A percentile compares a stretch with the other conserved stretches of the same genome.
phyloP scores from a whole-genome alignment of 1,140 invertebrate species.

The Adelges cooleyi region DNA sequence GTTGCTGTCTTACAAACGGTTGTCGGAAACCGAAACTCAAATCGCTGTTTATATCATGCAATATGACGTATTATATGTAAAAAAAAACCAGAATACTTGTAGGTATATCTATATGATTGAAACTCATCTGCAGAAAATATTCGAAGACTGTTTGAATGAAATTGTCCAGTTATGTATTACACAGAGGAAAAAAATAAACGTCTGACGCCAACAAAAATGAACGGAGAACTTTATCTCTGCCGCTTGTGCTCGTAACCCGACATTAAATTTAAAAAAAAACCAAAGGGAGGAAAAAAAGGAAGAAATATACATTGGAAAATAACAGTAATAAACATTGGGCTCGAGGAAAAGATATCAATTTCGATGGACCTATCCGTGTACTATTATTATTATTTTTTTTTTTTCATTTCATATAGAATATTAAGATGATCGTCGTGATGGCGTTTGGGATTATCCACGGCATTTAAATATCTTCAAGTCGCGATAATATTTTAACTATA shows the following conservation, averaged over 20 bases:
- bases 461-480: conserved; percentile 28
- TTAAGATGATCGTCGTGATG: background rate
- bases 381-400: background rate
- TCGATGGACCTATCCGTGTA: conserved; percentile 16
- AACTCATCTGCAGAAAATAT: background rate
- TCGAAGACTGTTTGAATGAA: background rate
- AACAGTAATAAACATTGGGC: conserved; percentile 23
- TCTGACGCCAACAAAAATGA: conserved; percentile 28
- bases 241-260: conserved; percentile 18
- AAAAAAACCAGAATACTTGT: no score
- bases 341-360: conserved; percentile 24
- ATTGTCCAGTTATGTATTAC: conserved; percentile 22
- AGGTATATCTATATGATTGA: no score
- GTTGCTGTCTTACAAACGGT: no score
- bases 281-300: background rate
- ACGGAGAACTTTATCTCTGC: conserved; percentile 25
- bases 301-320: conserved; percentile 28
- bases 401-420: background rate
- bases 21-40: no score
- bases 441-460: background rate
- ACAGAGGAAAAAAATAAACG: background rate
- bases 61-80: no score
- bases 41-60: no score
- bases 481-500: conserved; percentile 28
- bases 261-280: conserved; percentile 26